Base-by-base conservation (phyloP, 2,888 invertebrate genomes). In the Eubasilissa splendida region DNA sequence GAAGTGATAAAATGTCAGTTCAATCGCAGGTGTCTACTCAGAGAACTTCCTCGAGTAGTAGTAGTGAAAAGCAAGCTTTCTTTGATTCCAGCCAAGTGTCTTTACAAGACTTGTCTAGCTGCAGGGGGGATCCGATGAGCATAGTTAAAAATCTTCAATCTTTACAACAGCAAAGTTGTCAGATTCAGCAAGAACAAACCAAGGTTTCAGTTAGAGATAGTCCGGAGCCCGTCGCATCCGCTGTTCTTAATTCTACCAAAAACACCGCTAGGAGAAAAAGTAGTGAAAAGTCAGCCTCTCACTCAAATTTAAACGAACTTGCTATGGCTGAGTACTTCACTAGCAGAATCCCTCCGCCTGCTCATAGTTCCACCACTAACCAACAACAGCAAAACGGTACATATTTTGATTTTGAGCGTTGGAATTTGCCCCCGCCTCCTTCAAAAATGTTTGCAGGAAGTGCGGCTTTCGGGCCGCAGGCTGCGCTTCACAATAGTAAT, bases 401-500 rank as follows among this genome's bases (percentile, higher is more conserved):
- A 76, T 96, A 95, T 86, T 95, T 95, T 85, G 96, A 96, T 87
- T 95, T 95, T 85, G 96, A 94, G 85, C 90, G 95, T 85, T 96
- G 96, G 96, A 95, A 95, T 87, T 89, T 95, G 77, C 93, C 94
- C 59, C 91, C 93, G 9, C 92, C 94, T 22, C 90, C 93, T 52
- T 91, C 93, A 50, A 94, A 94, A 90, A 93, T 94, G 88, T 94
- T 94, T 86, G 89, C 93, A 59, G 90, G 92, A 73, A 88, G 92
- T 22, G 88, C 92, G n/a, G 90, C 83, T 5, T 92, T 92, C 83
- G 89, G 90, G 81, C 89, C 92, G n/a, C 92, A 93, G 87, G 88
- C 91, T 56, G 88, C 92, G 14, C 86, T 93, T 81, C 91, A 92
- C 85, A 88, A 91, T 65, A 87, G 89, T 84, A 92, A 91, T 85